A percentile compares a stretch with the other conserved stretches of the same genome.
phyloP scores from a whole-genome alignment of 2,113 vertebrate genomes.

The Brachypteracias leptosomus region DNA sequence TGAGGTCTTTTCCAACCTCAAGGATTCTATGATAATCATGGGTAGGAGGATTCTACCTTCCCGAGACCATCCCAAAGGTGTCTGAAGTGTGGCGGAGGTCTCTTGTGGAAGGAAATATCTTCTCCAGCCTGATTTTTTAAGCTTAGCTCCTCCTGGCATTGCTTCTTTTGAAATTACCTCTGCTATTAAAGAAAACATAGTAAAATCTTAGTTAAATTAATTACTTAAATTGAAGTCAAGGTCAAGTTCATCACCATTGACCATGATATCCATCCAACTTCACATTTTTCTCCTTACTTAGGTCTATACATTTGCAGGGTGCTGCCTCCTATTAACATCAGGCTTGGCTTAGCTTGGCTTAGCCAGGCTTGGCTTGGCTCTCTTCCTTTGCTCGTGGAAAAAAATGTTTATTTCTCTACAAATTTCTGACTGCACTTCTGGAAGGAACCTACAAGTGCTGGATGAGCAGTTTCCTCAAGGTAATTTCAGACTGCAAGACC shows the following conservation, averaged over 20 bases:
- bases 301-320: not conserved
- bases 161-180: not conserved
- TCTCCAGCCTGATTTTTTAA: not conserved
- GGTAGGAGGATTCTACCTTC: not conserved
- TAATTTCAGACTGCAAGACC: not conserved
- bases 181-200: not conserved
- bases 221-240: not conserved
- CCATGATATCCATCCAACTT: not conserved
- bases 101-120: not conserved
- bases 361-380: not conserved
- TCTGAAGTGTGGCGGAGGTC: not conserved
- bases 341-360: not conserved
- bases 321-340: not conserved
- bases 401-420: slow-evolving; percentile 19
- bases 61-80: not conserved
- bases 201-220: not conserved
- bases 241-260: not conserved
- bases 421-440: not conserved
- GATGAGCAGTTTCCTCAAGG: not conserved
- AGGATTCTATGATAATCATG: too few species aligned
- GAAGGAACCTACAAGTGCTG: not conserved
- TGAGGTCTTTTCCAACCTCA: too few species aligned
- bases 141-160: not conserved
- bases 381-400: slow-evolving; percentile 5
- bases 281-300: not conserved